A percentile compares a stretch with the other conserved stretches of the same genome.
phyloP scores from a whole-genome alignment of 2,113 vertebrate genomes.

The Lampris megalopsis region DNA sequence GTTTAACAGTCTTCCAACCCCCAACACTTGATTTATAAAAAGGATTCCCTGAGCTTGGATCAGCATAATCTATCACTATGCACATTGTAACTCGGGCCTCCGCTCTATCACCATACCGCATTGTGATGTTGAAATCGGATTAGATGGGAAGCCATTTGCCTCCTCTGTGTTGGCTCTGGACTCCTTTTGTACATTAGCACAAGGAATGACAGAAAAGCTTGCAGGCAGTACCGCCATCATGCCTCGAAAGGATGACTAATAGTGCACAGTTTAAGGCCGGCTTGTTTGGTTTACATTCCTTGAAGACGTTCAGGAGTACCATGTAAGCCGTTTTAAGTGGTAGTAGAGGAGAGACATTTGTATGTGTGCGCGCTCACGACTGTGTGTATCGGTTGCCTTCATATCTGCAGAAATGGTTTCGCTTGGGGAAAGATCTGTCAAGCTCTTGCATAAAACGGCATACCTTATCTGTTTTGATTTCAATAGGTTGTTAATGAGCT shows the following conservation, averaged over 20 bases:
- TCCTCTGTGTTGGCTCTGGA: constrained; percentile 53
- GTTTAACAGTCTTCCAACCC: constrained; percentile 60
- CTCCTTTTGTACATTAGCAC: constrained; percentile 65
- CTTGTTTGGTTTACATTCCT: constrained; percentile 49
- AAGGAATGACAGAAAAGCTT: constrained; percentile 57
- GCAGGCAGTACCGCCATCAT: constrained; percentile 47
- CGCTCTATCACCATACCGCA: constrained; percentile 61
- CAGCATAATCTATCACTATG: constrained; percentile 79
- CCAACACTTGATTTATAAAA: constrained; percentile 55
- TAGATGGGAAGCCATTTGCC: constrained; percentile 70
- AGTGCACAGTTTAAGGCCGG: constrained; percentile 34
- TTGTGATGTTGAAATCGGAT: constrained; percentile 78
- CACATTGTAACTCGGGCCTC: constrained; percentile 73
- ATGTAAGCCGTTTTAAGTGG: constrained; percentile 30
- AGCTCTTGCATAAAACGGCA: constrained; percentile 41
- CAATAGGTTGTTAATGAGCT: constrained; percentile 69
- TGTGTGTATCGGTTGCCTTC: constrained; percentile 21
- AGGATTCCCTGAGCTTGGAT: constrained; percentile 69
- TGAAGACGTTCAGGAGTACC: constrained; percentile 34
- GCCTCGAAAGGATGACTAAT: constrained; percentile 42
- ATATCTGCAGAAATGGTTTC: constrained; percentile 34
- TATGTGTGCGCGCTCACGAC: constrained; percentile 21
- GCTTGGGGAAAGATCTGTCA: constrained; percentile 37
- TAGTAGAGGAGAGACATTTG: not conserved
- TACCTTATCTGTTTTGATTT: constrained; percentile 67